Percentiles rank a stretch among this genome's conserved stretches.
Evolutionary conservation across 2,113 vertebrate genomes (phyloP).

Genomic region (Casuarius casuarius): DNA sequence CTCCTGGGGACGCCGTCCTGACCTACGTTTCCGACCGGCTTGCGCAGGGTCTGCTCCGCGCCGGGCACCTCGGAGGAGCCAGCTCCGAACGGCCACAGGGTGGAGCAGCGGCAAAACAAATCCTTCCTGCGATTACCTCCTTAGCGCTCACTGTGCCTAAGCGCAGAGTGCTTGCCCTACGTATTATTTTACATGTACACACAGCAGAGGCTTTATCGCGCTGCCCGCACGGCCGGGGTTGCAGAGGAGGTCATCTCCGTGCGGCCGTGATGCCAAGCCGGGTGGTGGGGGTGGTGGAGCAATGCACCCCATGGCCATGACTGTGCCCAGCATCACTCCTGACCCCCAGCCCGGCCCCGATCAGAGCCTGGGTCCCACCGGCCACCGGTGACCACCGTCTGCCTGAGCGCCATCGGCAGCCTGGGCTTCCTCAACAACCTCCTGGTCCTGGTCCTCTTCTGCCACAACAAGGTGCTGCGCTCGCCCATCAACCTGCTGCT

Average conservation of each 20-base stretch:
- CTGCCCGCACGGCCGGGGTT: too few species aligned
- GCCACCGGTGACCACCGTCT: slow-evolving; percentile 79
- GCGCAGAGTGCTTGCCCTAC: background rate
- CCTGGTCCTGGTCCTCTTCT: slow-evolving; percentile 84
- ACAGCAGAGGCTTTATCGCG: too few species aligned
- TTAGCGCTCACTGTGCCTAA: background rate
- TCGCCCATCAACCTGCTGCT: slow-evolving; percentile 87
- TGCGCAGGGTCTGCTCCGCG: too few species aligned
- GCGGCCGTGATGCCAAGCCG: background rate
- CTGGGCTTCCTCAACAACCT: slow-evolving; percentile 81
- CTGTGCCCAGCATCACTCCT: slow-evolving; percentile 72
- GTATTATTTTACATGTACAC: too few species aligned
- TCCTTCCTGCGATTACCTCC: background rate
- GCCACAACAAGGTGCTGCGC: slow-evolving; percentile 80
- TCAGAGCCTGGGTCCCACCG: slow-evolving; percentile 74
- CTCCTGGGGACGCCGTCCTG: too few species aligned
- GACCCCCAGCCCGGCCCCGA: slow-evolving; percentile 47
- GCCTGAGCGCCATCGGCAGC: slow-evolving; percentile 77
- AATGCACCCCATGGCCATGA: slow-evolving; percentile 61
- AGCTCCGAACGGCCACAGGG: background rate
- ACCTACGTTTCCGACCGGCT: too few species aligned
- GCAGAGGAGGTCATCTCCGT: background rate
- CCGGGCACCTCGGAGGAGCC: background rate
- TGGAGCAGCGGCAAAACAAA: background rate
- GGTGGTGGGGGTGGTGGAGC: background rate